Evolutionary conservation across 2,888 invertebrate genomes (phyloP).

Genomic region (Meliscaeva auricollis): DNA sequence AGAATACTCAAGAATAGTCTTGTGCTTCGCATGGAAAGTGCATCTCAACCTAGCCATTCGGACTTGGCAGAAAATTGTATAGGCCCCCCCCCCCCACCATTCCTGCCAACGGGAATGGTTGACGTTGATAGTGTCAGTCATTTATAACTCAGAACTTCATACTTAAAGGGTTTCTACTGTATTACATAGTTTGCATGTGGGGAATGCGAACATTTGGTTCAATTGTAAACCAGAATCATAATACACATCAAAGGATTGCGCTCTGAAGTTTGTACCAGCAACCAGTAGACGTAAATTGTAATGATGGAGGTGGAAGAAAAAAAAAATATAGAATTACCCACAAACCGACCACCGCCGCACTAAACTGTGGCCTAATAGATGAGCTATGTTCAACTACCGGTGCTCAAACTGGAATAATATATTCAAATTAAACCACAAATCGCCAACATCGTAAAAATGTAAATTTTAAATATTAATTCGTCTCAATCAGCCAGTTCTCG

Average conservation of each 20-base stretch:
- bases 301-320: constrained; percentile 33
- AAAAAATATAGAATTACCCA: constrained; percentile 44
- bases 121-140: no score
- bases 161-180: background rate
- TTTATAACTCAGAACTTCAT: no score
- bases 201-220: constrained; percentile 37
- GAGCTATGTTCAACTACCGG: constrained; percentile 57
- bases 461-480: constrained; percentile 58
- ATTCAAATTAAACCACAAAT: constrained; percentile 35
- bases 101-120: no score
- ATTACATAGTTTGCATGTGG: background rate
- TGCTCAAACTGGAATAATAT: constrained; percentile 51
- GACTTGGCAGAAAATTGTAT: no score
- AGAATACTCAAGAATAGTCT: no score
- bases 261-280: background rate
- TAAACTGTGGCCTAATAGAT: constrained; percentile 27
- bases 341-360: background rate
- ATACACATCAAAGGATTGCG: constrained; percentile 62
- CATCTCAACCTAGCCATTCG: no score
- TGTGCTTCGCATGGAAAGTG: no score
- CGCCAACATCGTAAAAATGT: constrained; percentile 21
- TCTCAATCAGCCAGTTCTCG: constrained; percentile 13
- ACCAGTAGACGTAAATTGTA: background rate
- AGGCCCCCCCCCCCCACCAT: no score
- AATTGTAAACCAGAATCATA: constrained; percentile 51